These are phyloP conservation scores for Megalops atlanticus DNA, from an alignment of 2,113 vertebrate species.

Conservation along the genomic window DNA sequence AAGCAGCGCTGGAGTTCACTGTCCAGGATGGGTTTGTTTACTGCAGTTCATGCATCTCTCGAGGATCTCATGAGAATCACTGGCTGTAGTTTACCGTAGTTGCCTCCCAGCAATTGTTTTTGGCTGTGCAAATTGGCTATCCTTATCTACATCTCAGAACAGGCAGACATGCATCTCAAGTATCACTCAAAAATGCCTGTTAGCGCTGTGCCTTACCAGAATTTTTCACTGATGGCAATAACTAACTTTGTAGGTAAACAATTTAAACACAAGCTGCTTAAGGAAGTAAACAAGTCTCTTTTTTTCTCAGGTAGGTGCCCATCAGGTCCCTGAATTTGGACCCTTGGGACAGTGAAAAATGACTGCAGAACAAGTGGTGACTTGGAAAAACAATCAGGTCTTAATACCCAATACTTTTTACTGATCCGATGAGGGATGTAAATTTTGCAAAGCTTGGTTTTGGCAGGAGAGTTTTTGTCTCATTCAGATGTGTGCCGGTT, in stretches of 20 bases:
- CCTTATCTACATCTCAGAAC: neutral
- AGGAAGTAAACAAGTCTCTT: neutral
- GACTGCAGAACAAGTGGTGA: neutral
- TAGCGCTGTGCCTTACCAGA: too few species aligned
- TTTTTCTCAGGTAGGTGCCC: neutral
- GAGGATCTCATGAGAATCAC: too few species aligned
- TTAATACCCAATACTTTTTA: slow-evolving; percentile 1
- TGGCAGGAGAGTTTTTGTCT: neutral
- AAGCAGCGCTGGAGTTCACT: too few species aligned
- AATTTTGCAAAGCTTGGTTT: slow-evolving; percentile 3
- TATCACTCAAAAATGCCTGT: neutral
- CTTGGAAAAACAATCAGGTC: slow-evolving; percentile 14
- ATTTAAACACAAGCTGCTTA: neutral
- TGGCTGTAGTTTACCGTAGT: neutral
- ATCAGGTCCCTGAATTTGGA: neutral
- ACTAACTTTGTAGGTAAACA: neutral
- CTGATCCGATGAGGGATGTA: neutral
- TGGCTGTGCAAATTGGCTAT: neutral
- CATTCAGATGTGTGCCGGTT: neutral
- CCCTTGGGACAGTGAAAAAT: neutral
- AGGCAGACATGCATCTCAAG: neutral
- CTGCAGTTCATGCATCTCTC: too few species aligned
- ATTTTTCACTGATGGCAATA: too few species aligned
- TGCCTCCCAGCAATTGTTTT: neutral
- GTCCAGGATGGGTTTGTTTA: too few species aligned